These are phyloP conservation scores for Tineola bisselliella DNA, from an alignment of 2,888 invertebrate species.

Conservation along the genomic window DNA sequence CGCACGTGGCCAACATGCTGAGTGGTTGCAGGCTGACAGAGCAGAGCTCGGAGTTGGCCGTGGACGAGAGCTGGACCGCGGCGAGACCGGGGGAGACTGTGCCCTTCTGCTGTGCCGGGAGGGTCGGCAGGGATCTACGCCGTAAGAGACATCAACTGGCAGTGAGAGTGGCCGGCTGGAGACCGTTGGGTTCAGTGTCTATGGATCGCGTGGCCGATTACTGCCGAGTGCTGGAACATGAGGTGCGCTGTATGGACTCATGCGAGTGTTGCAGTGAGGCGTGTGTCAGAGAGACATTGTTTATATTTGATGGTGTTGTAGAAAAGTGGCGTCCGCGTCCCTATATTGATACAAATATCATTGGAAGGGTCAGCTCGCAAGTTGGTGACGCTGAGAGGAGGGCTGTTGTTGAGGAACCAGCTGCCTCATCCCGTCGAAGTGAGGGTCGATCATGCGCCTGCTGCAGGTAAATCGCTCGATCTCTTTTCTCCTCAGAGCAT, in stretches of 20 bases:
- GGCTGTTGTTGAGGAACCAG: slow-evolving; percentile 81
- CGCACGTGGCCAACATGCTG: too few species aligned
- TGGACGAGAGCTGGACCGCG: slow-evolving; percentile 73
- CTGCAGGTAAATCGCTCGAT: slow-evolving; percentile 25
- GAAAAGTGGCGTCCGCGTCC: neutral
- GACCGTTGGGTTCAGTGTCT: slow-evolving; percentile 85
- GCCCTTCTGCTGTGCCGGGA: slow-evolving; percentile 84
- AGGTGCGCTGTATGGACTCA: slow-evolving; percentile 16
- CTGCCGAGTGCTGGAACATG: slow-evolving; percentile 76
- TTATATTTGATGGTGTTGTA: neutral
- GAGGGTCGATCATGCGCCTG: slow-evolving; percentile 42
- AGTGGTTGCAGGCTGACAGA: slow-evolving; percentile 30
- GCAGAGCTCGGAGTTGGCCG: slow-evolving; percentile 22
- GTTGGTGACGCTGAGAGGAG: slow-evolving; percentile 90
- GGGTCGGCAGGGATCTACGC: slow-evolving; percentile 75
- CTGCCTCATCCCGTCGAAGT: slow-evolving; percentile 74
- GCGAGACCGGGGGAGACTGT: slow-evolving; percentile 80
- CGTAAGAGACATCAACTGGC: slow-evolving; percentile 86
- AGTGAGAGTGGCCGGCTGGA: slow-evolving; percentile 92
- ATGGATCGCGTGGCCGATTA: slow-evolving; percentile 96
- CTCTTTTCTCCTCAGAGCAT: too few species aligned
- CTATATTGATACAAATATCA: slow-evolving; percentile 88
- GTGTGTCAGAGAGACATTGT: neutral
- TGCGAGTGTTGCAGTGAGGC: neutral
- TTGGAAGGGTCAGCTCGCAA: slow-evolving; percentile 95